Conservation (phyloP, 2,797 vertebrate genomes). For the Acrossocheilus wenchowensis region DNA sequence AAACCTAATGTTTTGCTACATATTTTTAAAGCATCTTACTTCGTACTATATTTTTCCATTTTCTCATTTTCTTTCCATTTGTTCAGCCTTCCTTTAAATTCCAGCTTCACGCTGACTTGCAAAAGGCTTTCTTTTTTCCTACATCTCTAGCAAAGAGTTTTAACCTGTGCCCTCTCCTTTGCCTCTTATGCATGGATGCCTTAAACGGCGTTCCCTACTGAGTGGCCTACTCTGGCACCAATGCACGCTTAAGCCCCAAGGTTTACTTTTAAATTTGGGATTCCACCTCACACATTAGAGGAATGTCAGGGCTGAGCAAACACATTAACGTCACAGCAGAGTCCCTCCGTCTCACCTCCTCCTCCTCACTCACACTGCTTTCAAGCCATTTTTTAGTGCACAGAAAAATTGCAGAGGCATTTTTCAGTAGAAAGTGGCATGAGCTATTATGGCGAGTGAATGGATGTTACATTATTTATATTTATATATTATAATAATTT, state of each 20-base stretch:
- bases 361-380: conserved; percentile 15
- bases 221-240: conserved; percentile 29
- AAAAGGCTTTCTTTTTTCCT: neutral
- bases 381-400: conserved; percentile 37
- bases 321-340: conserved; percentile 55
- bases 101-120: neutral
- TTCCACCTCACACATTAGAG: conserved; percentile 58
- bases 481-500: neutral
- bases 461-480: neutral
- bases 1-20: neutral
- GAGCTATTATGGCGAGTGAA: neutral
- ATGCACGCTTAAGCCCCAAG: conserved; percentile 49
- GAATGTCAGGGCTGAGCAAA: conserved; percentile 54
- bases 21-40: neutral
- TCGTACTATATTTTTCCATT: neutral
- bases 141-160: conserved; percentile 16
- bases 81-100: neutral
- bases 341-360: conserved; percentile 24
- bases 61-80: neutral
- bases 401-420: neutral
- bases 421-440: neutral
- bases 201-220: conserved; percentile 43
- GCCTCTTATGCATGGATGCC: conserved; percentile 37
- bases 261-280: conserved; percentile 56
- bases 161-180: conserved; percentile 16